These are phyloP conservation scores for Ameiurus melas DNA, from an alignment of 2,113 vertebrate species.

Conservation along the genomic window DNA sequence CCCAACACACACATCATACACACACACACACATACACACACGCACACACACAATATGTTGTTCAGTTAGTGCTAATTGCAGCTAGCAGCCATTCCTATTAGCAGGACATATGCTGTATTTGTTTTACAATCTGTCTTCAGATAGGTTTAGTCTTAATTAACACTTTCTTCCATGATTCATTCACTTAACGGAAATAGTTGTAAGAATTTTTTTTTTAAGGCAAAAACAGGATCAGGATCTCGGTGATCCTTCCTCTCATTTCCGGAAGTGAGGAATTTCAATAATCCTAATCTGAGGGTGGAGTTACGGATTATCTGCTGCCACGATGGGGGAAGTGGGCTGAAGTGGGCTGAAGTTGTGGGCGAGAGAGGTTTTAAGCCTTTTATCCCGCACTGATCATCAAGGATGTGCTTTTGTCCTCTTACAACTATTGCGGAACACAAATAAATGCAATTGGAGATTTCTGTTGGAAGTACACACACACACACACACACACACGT, in stretches of 20 bases:
- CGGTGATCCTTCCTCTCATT: slow-evolving; percentile 63
- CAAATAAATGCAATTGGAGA: not conserved
- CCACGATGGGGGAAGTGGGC: not conserved
- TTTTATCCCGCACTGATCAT: not conserved
- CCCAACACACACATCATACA: no score
- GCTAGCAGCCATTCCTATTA: slow-evolving; percentile 71
- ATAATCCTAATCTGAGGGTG: slow-evolving; percentile 77
- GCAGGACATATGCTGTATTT: slow-evolving; percentile 68
- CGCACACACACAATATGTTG: not conserved
- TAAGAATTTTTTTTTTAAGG: not conserved
- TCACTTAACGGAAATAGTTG: not conserved
- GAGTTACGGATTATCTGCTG: slow-evolving; percentile 44
- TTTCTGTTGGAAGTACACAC: not conserved
- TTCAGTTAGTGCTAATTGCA: slow-evolving; percentile 58
- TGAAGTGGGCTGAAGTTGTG: slow-evolving; percentile 11
- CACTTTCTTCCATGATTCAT: slow-evolving; percentile 1
- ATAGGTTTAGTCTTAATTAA: slow-evolving; percentile 50
- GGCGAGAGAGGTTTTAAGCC: slow-evolving; percentile 5
- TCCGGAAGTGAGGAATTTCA: slow-evolving; percentile 77
- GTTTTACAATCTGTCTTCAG: slow-evolving; percentile 67
- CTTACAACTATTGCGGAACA: not conserved
- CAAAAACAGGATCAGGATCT: not conserved
- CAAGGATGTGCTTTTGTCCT: not conserved
- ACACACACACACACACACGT: not conserved
- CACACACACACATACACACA: not conserved